Evolutionary conservation across 2,888 invertebrate species (phyloP).

Genomic region (Sphaeridia pumilis): DNA sequence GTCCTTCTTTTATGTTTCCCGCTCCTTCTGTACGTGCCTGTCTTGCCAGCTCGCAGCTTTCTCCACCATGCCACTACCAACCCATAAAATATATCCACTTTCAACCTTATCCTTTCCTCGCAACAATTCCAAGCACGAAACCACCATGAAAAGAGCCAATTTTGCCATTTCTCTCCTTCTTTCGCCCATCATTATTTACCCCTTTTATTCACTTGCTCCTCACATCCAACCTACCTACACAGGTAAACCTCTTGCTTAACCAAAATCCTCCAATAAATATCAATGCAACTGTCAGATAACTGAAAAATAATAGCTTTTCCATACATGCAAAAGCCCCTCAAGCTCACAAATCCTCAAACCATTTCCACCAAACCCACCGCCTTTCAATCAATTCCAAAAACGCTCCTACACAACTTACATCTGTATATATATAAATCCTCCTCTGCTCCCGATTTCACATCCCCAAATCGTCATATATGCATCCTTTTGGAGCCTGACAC

Average conservation of each 20-base stretch:
- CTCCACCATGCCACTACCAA: no score
- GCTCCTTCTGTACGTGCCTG: no score
- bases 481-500: not conserved
- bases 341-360: not conserved
- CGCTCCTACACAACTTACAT: no score
- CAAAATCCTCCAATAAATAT: not conserved
- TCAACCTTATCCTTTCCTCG: no score
- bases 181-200: slow-evolving; percentile 1
- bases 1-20: no score
- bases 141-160: not conserved
- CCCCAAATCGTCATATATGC: not conserved
- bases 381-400: no score
- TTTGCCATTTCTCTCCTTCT: not conserved
- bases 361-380: no score
- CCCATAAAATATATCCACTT: no score
- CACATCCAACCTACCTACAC: not conserved
- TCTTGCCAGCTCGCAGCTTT: no score
- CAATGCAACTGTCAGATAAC: not conserved
- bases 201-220: not conserved
- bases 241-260: not conserved
- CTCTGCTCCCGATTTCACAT: not conserved
- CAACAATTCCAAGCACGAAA: not conserved
- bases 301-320: not conserved
- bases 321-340: not conserved
- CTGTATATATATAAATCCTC: no score